Conservation (phyloP, 2,113 vertebrate species). For the Australoheros scitulus region DNA sequence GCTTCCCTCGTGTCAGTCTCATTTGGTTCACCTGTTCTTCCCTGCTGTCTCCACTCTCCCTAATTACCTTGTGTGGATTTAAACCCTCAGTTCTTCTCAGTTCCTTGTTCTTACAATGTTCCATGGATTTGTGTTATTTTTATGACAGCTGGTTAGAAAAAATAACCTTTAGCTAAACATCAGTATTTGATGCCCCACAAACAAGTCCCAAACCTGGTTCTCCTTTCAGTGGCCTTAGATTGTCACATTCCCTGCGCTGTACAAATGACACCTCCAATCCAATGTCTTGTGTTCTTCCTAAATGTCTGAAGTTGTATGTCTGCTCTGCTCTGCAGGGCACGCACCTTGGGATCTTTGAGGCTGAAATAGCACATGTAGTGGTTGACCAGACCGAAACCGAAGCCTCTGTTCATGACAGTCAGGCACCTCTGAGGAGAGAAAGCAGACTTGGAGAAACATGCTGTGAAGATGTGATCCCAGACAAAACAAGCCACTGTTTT, state of each 20-base stretch:
- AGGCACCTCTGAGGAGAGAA: constrained; percentile 85
- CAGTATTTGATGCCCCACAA: neutral
- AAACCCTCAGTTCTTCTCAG: no score
- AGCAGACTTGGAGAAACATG: neutral
- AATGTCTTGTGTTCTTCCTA: neutral
- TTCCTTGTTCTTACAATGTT: no score
- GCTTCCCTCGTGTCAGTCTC: no score
- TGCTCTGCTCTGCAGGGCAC: neutral
- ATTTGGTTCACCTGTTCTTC: no score
- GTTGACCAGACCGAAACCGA: constrained; percentile 92
- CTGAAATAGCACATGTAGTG: constrained; percentile 95
- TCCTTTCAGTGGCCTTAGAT: neutral
- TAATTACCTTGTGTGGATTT: no score
- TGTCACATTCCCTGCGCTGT: neutral
- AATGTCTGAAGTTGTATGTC: neutral
- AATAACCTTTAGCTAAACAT: no score
- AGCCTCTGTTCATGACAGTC: constrained; percentile 96
- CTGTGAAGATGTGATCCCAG: neutral
- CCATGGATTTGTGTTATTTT: neutral
- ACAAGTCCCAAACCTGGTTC: neutral
- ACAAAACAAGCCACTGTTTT: neutral
- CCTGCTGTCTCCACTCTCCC: no score
- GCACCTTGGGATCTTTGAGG: constrained; percentile 94
- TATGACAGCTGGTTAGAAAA: neutral
- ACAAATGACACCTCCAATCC: neutral